phyloP scores from a whole-genome alignment of 2,797 vertebrate species.

The Sorex maritimensis region DNA sequence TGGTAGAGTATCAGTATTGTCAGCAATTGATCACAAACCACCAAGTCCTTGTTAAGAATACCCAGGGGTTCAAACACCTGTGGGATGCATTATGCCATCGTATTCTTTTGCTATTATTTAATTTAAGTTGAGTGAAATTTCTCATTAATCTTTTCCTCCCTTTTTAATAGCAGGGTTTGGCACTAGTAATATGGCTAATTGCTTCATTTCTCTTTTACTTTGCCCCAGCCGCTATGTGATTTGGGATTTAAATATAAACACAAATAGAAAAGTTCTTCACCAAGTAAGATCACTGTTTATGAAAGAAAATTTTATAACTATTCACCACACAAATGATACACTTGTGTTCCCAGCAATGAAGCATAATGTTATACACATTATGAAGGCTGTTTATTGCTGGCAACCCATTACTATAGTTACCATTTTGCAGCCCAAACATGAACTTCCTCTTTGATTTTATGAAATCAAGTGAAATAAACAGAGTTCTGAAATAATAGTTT shows the following conservation, averaged over 20 bases:
- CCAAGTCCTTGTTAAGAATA: constrained; percentile 3
- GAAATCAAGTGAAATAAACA: constrained; percentile 53
- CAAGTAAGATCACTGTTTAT: constrained; percentile 45
- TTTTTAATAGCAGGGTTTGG: constrained; percentile 62
- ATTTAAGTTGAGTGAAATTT: constrained; percentile 73
- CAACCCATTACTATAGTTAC: constrained; percentile 6
- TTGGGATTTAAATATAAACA: constrained; percentile 54
- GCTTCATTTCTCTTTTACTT: constrained; percentile 72
- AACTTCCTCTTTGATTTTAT: constrained; percentile 14
- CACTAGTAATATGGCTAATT: constrained; percentile 61
- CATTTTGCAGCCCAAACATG: neutral
- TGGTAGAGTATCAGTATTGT: neutral
- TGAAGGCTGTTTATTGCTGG: neutral
- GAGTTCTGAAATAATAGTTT: constrained; percentile 29
- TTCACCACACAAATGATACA: constrained; percentile 2
- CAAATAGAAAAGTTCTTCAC: constrained; percentile 61
- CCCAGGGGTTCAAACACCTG: constrained; percentile 34
- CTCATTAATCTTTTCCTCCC: constrained; percentile 70
- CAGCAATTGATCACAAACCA: neutral
- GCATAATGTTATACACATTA: neutral
- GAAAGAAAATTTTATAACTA: constrained; percentile 46
- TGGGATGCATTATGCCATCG: constrained; percentile 48
- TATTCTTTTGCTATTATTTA: constrained; percentile 68
- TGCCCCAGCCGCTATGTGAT: constrained; percentile 1
- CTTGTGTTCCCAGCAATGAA: neutral